Evolutionary conservation across 92 coral and sea anemone species (phyloP), one percentile per base, ranked within the genome.

Genomic region (Epizoanthus ramosus): DNA sequence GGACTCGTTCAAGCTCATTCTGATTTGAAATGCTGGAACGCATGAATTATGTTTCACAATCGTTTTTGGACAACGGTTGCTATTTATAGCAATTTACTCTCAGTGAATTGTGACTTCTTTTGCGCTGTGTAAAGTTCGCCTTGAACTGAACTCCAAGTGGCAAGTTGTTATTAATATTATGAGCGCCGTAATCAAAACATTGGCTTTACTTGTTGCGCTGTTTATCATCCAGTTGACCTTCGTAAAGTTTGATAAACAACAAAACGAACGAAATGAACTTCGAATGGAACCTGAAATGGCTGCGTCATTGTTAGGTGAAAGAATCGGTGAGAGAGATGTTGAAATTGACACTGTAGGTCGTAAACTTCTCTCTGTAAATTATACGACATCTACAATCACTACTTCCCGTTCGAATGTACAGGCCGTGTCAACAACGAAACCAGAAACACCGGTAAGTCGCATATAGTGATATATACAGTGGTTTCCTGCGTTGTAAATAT

Each of bases 281-380:
- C 22, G n/a, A 6, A 13, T 22, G 3, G 5, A 22, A 47, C 16
- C 81, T 23, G 33, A 19, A 24, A 35, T 28, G 39, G 35, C 80
- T 41, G 28, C 35, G 35, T n/a, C 31, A 15, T 75, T 61, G 47
- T 56, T 24, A 5, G 23, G 9, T 28, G 50, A 13, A 33, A 22
- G 50, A 6, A 25, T 17, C 1, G 28, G 14, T 8, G 24, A 22
- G 19, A 43, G 57, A 5, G 69, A 37, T 43, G 14, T 77, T 2
- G 25, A 35, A 39, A 22, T 39, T 61, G 54, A 50, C 54, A 15
- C 14, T 50, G 54, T 50, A 9, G 54, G 15, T 12, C 82, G 82
- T n/a, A 77, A 77, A 59, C 82, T 77, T 61, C 71, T 77, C 3
- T 60, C 71, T n/a, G 57, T 8, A 43, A 77, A 60, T 57, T 61